Evolutionary conservation across 2,888 invertebrate genomes (phyloP), one percentile per base, ranked within the genome.

Genomic region (Agrilus cyanescens): DNA sequence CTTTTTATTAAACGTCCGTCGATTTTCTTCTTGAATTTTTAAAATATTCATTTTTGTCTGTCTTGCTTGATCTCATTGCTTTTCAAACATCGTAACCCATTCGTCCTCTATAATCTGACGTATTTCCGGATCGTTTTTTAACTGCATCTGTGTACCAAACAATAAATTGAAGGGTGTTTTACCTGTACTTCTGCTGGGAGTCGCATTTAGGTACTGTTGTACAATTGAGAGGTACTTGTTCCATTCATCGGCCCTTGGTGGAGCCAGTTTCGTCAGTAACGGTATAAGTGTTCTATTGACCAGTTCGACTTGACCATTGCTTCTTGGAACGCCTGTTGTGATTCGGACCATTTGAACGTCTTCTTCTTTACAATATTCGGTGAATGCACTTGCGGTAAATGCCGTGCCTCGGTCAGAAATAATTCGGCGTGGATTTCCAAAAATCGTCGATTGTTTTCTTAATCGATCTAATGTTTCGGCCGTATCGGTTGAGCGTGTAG

Each of bases 131-230:
- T 54, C 48, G 15, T 40, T 44, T 25, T 37, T 41, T 15, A 38
- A 20, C 13, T 38, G 29, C 44, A 50, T 52, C 34, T 44, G 41
- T 3, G 40, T 39, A 25, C 50, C 44, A 44, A 49, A 32, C 13
- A 46, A 12, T 20, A 50, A 38, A 40, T 56, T 51, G 35, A 46
- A 49, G 8, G 46, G 49, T 13, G 46, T 50, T 14, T 34, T 46
- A 4, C 40, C 41, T 4, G 46, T 45, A 32, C 46, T 45, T 25
- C 50, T 25, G 8, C 51, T 46, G 20, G 37, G 42, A 4, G 49
- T 48, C 29, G 35, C 33, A 40, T 53, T 53, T 7, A 51, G 18
- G 35, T 12, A 20, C 13, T 32, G 14, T 38, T 53, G 51, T n/a
- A 51, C 41, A 7, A 6, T 20, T 7, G 20, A 14, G 1, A 50